Evolutionary conservation across 2,113 vertebrate genomes (phyloP).

Genomic region (Psephotus haematonotus): DNA sequence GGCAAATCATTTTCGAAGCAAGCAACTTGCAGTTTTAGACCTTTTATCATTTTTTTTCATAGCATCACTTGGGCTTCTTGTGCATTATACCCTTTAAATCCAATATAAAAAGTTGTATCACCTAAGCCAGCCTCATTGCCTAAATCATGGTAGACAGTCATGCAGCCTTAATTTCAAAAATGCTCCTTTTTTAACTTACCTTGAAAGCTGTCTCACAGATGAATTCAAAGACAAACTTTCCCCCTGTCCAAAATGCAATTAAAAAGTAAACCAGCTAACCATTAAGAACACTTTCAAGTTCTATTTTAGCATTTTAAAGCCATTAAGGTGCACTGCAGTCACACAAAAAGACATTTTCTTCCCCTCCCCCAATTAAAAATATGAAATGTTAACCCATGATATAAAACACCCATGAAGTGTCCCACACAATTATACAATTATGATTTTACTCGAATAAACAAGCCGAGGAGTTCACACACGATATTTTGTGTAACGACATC

Average conservation of each 20-base stretch:
- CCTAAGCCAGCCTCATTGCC: background rate
- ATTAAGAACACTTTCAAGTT: conserved; percentile 45
- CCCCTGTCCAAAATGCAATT: conserved; percentile 39
- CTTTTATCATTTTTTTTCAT: background rate
- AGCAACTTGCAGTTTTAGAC: conserved; percentile 7
- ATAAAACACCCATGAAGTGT: background rate
- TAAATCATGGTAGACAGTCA: background rate
- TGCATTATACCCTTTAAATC: background rate
- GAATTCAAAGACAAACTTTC: conserved; percentile 54
- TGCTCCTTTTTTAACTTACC: background rate
- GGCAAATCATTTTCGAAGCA: conserved; percentile 33
- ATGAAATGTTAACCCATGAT: background rate
- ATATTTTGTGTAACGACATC: background rate
- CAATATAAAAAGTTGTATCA: background rate
- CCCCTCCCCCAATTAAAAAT: background rate
- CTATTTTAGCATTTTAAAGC: conserved; percentile 8
- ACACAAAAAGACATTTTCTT: background rate
- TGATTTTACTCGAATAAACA: background rate
- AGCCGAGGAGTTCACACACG: background rate
- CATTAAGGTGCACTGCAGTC: conserved; percentile 33
- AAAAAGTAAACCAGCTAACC: conserved; percentile 30
- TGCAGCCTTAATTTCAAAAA: background rate
- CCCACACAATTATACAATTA: background rate
- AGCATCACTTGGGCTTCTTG: background rate
- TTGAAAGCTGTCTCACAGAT: conserved; percentile 7